A percentile compares a stretch with the other conserved stretches of the same genome.
Evolutionary conservation across 2,888 invertebrate species (phyloP).

Genomic region (Marronus borbonicus): DNA sequence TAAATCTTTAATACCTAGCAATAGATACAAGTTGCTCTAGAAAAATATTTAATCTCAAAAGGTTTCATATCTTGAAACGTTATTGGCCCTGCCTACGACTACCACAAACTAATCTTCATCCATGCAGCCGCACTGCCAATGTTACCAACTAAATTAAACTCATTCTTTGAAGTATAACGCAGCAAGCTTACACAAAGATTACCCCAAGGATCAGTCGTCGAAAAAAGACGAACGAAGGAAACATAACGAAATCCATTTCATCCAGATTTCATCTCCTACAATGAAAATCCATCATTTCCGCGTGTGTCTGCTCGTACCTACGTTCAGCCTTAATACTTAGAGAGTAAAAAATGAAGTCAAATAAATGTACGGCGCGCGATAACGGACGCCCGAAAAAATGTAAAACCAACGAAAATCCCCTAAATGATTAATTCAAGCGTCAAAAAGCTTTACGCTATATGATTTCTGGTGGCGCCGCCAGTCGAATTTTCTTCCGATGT

Average conservation of each 20-base stretch:
- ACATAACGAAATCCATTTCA: background rate
- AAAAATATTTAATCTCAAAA: too few species aligned
- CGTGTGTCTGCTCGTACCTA: background rate
- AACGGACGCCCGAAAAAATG: conserved; percentile 25
- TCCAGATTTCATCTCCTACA: conserved; percentile 28
- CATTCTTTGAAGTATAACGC: background rate
- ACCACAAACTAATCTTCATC: too few species aligned
- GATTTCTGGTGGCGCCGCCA: conserved; percentile 16
- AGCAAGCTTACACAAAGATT: conserved; percentile 9
- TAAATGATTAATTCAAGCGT: conserved; percentile 46
- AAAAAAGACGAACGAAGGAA: conserved; percentile 2
- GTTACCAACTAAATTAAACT: background rate
- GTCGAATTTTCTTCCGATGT: background rate
- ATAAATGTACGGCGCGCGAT: conserved; percentile 43
- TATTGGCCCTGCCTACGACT: too few species aligned
- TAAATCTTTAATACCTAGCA: too few species aligned
- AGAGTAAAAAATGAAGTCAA: conserved; percentile 22
- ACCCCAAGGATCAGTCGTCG: conserved; percentile 2
- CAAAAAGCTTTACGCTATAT: conserved; percentile 39
- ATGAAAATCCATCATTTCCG: conserved; percentile 40
- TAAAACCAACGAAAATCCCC: conserved; percentile 44
- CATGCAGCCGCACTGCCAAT: too few species aligned
- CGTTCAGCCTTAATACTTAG: background rate
- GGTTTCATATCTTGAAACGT: too few species aligned
- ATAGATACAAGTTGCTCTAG: too few species aligned